Base-by-base conservation (phyloP, 2,888 invertebrate species). In the Busseola fusca region DNA sequence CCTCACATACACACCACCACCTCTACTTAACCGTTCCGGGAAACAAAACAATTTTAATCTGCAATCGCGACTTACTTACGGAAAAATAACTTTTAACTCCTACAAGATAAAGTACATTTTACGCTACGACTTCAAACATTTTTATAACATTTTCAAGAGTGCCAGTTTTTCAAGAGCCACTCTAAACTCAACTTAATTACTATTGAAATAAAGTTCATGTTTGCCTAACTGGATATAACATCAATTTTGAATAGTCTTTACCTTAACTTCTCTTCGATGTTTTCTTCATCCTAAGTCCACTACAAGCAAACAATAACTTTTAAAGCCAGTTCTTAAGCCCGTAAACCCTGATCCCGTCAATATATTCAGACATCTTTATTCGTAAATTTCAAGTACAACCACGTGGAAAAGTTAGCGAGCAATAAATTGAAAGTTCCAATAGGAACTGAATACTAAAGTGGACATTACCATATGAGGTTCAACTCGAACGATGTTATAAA, bases 381-480 rank as follows among this genome's bases (percentile, higher is more conserved):
- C 40, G 25, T 60, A 59, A 60, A 45, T 54, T 37, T 25, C 12
- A 25, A 59, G 63, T 16, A 12, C 14, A 67, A 30, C 54, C 45
- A 50, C 56, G 58, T 71, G 68, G 58, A 65, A 57, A 50, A 72
- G 34, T 59, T 40, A 64, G 30, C n/a, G 42, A 48, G 65, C 40
- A 66, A 84, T 85, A 81, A 83, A 86, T 85, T 82, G 76, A 70
- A 83, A 81, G 64, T 78, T 74, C 68, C 76, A 75, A 82, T 83
- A 75, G 62, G 72, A 83, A 74, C 77, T 78, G 80, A 78, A 82
- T 84, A 73, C 59, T 34, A 69, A 86, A 78, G 71, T 57, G 60
- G 54, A 65, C 48, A 81, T 84, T 84, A 75, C 80, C 84, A 81
- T 83, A 80, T 62, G 56, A 65, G 64, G 75, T 80, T 80, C 62